phyloP scores from a whole-genome alignment of 2,888 invertebrate species.

The Magallana nippona region DNA sequence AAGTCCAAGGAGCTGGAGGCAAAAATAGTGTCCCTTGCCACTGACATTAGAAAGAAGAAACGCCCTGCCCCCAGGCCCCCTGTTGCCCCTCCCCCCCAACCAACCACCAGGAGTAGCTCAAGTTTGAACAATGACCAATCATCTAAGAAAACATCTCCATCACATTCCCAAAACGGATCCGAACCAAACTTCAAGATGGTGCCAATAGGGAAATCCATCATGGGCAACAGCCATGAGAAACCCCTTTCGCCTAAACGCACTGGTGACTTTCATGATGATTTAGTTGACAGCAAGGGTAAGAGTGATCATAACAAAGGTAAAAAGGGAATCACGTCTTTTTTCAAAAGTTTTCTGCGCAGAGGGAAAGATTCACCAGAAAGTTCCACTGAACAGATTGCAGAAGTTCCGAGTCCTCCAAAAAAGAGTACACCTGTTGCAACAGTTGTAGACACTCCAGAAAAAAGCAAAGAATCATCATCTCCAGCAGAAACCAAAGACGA shows the following conservation, averaged over 20 bases:
- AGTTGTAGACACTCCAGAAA: constrained; percentile 42
- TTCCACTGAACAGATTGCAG: constrained; percentile 40
- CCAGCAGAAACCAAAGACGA: constrained; percentile 42
- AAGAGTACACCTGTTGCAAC: not conserved
- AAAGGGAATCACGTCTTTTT: constrained; percentile 68
- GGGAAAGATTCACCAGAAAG: constrained; percentile 59
- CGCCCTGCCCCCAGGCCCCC: constrained; percentile 68
- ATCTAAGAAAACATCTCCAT: constrained; percentile 34
- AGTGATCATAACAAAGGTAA: constrained; percentile 43
- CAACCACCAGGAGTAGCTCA: constrained; percentile 42
- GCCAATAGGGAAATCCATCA: constrained; percentile 67
- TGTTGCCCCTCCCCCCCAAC: constrained; percentile 69
- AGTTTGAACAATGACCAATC: constrained; percentile 21
- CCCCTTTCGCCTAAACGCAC: constrained; percentile 46
- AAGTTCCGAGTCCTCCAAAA: constrained; percentile 38
- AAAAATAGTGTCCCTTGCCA: constrained; percentile 70
- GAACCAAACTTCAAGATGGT: constrained; percentile 74
- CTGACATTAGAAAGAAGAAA: constrained; percentile 66
- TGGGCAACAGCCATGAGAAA: constrained; percentile 46
- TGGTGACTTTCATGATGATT: constrained; percentile 47
- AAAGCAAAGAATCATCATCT: constrained; percentile 55
- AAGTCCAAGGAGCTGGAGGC: constrained; percentile 70
- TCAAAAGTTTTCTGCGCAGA: constrained; percentile 67
- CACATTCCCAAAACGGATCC: constrained; percentile 51
- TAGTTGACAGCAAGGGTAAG: constrained; percentile 30